A percentile compares a stretch with the other conserved stretches of the same genome.
phyloP scores from a whole-genome alignment of 2,797 vertebrate genomes.

The Halcyon badia region DNA sequence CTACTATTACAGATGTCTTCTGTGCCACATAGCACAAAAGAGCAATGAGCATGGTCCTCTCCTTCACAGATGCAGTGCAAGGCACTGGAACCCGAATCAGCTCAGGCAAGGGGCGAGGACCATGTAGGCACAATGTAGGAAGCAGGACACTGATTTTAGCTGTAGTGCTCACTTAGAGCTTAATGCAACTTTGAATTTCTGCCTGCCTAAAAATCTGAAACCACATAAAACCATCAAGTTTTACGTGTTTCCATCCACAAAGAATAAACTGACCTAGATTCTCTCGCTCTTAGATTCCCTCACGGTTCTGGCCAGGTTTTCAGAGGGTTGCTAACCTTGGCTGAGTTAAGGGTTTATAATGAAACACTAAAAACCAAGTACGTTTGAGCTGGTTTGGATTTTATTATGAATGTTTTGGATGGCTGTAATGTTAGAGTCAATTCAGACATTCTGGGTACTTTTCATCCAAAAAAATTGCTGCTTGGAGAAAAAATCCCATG shows the following conservation, averaged over 20 bases:
- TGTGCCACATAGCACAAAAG: not conserved
- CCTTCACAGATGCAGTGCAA: not conserved
- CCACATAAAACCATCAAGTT: not conserved
- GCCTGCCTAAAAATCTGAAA: constrained; percentile 6
- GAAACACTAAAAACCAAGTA: constrained; percentile 71
- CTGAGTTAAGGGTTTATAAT: constrained; percentile 66
- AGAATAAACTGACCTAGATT: constrained; percentile 65
- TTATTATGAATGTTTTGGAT: constrained; percentile 67
- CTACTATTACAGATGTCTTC: not conserved
- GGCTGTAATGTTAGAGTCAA: constrained; percentile 55
- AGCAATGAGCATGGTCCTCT: not conserved
- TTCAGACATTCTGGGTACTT: constrained; percentile 41
- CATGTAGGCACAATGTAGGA: not conserved
- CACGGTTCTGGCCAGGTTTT: constrained; percentile 51
- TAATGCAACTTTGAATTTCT: not conserved
- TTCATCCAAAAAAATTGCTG: constrained; percentile 27
- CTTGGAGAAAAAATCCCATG: constrained; percentile 46
- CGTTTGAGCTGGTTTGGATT: constrained; percentile 56
- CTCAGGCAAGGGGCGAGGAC: not conserved
- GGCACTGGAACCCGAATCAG: not conserved
- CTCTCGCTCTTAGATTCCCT: constrained; percentile 57
- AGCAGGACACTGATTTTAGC: not conserved
- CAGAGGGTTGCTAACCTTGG: constrained; percentile 68
- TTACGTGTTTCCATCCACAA: constrained; percentile 62
- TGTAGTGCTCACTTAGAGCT: not conserved